These are phyloP conservation scores for Lasioglossum vierecki DNA, from an alignment of 2,888 invertebrate genomes.

Conservation along the genomic window DNA sequence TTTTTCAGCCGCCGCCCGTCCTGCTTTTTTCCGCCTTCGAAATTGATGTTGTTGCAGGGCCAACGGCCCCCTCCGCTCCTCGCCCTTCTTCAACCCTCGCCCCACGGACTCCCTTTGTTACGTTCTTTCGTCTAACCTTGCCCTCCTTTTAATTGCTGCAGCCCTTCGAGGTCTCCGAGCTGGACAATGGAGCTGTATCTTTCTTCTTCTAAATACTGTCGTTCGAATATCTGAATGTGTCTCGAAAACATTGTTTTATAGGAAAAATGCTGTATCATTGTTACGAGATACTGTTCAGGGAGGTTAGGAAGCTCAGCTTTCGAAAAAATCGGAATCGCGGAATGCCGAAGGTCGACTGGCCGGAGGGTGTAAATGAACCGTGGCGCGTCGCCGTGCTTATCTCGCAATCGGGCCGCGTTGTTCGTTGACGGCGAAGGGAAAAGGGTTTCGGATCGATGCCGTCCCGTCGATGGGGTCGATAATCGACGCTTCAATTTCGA, in stretches of 20 bases:
- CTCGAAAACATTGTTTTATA: too few species aligned
- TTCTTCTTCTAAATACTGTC: not conserved
- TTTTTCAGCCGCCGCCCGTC: not conserved
- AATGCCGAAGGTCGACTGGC: not conserved
- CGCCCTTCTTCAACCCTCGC: not conserved
- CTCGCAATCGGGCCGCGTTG: not conserved
- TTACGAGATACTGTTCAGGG: not conserved
- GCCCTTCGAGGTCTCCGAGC: not conserved
- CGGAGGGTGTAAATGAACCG: not conserved
- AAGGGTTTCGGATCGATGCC: slow-evolving; percentile 21
- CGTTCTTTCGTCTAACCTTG: slow-evolving; percentile 3
- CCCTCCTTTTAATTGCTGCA: not conserved
- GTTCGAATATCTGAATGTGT: not conserved
- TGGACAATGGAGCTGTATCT: not conserved
- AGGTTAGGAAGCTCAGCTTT: not conserved
- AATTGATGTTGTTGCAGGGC: slow-evolving; percentile 25
- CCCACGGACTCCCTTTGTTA: slow-evolving; percentile 11
- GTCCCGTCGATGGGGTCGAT: slow-evolving; percentile 42
- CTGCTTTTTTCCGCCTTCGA: not conserved
- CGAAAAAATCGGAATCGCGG: not conserved
- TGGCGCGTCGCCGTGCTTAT: not conserved
- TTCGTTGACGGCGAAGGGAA: not conserved
- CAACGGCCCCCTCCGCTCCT: not conserved
- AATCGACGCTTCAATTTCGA: slow-evolving; percentile 64
- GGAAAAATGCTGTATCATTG: too few species aligned